phyloP scores from a whole-genome alignment of 1,140 invertebrate genomes.

The Lepeophtheirus salmonis region DNA sequence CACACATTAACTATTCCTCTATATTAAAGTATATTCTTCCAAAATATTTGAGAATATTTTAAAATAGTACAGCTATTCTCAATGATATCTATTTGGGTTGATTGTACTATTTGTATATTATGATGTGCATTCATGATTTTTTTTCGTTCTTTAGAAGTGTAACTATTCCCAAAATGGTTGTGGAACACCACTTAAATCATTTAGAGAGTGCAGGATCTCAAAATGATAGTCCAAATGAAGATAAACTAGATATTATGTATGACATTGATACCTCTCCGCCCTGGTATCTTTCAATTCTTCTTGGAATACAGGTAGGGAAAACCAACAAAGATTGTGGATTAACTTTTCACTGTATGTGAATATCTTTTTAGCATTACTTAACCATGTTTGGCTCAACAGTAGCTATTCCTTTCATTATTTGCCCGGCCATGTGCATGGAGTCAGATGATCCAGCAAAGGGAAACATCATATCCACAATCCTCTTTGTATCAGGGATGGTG shows the following conservation, averaged over 20 bases:
- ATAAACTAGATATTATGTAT: conserved; percentile 38
- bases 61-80: no score
- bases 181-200: no score
- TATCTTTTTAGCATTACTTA: conserved; percentile 48
- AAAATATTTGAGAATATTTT: no score
- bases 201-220: background rate
- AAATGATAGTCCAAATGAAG: background rate
- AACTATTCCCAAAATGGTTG: no score
- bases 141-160: no score
- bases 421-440: conserved; percentile 56
- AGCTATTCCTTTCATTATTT: conserved; percentile 59
- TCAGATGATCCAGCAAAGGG: conserved; percentile 53
- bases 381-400: conserved; percentile 72
- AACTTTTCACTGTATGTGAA: conserved; percentile 15
- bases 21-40: no score
- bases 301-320: conserved; percentile 51
- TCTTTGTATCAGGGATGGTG: conserved; percentile 63
- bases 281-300: conserved; percentile 58
- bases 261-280: conserved; percentile 60
- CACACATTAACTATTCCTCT: no score
- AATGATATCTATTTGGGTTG: no score
- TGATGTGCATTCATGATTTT: no score
- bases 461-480: conserved; percentile 66
- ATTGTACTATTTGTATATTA: no score
- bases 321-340: background rate